These are phyloP conservation scores for Corynorhinus townsendii DNA, from an alignment of 2,113 vertebrate genomes.

Conservation along the genomic window DNA sequence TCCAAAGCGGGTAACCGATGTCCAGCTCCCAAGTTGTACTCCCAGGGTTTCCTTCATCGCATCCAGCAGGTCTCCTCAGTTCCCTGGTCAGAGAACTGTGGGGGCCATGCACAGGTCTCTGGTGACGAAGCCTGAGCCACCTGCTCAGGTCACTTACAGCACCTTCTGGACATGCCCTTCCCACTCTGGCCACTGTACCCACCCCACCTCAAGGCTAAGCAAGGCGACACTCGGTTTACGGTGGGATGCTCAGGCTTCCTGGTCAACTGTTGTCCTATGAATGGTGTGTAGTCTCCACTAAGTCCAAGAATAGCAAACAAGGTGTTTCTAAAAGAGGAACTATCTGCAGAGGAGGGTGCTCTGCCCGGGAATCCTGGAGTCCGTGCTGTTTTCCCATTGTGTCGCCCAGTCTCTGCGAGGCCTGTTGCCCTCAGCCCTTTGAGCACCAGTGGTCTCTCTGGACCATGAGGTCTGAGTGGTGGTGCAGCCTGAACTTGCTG, in stretches of 20 bases:
- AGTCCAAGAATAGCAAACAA: not conserved
- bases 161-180: not conserved
- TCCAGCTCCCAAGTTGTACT: not conserved
- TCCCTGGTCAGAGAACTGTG: not conserved
- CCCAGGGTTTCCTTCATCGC: not conserved
- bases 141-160: not conserved
- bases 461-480: not conserved
- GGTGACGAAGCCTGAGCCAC: not conserved
- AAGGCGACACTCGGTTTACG: no score
- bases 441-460: not conserved
- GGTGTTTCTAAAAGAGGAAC: accelerated
- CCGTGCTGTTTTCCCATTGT: not conserved
- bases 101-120: no score
- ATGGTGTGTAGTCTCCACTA: accelerated
- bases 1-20: not conserved
- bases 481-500: not conserved
- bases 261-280: not conserved
- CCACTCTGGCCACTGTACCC: no score
- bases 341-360: not conserved
- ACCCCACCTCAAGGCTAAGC: not conserved
- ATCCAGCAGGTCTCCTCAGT: not conserved
- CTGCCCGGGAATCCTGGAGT: accelerated
- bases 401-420: not conserved
- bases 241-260: not conserved
- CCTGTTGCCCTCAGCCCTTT: not conserved